phyloP scores from a whole-genome alignment of 2,113 vertebrate genomes.

The Malurus elegans region DNA sequence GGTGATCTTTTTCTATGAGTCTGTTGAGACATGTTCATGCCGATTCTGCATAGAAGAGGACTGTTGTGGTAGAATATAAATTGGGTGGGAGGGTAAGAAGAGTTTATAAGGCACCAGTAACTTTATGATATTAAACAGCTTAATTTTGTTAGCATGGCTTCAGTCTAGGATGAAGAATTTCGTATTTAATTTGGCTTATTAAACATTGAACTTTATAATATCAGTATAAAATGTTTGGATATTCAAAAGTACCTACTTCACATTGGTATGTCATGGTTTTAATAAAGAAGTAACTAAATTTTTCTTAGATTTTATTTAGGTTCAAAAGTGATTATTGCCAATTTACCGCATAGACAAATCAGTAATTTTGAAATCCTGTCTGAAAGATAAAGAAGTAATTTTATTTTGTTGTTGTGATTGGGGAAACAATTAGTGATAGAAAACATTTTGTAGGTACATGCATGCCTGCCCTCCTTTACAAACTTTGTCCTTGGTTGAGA shows the following conservation, averaged over 20 bases:
- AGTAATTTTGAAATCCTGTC: not conserved
- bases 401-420: not conserved
- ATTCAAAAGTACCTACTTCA: not conserved
- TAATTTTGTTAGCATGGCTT: not conserved
- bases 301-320: not conserved
- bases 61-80: not conserved
- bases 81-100: not conserved
- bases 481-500: not conserved
- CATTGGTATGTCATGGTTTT: not conserved
- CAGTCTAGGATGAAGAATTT: not conserved
- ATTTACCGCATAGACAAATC: not conserved
- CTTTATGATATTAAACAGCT: not conserved
- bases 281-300: not conserved
- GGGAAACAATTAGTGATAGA: not conserved
- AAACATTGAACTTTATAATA: not conserved
- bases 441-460: not conserved
- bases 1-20: not conserved
- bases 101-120: not conserved
- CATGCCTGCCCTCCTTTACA: accelerated
- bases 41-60: not conserved
- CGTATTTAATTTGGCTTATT: not conserved
- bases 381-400: not conserved
- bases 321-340: not conserved
- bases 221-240: not conserved
- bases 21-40: not conserved